Percentiles rank a stretch among this genome's conserved stretches.
These are phyloP conservation scores for Psammodynastes pulverulentus DNA, from an alignment of 2,113 vertebrate species.

Conservation along the genomic window DNA sequence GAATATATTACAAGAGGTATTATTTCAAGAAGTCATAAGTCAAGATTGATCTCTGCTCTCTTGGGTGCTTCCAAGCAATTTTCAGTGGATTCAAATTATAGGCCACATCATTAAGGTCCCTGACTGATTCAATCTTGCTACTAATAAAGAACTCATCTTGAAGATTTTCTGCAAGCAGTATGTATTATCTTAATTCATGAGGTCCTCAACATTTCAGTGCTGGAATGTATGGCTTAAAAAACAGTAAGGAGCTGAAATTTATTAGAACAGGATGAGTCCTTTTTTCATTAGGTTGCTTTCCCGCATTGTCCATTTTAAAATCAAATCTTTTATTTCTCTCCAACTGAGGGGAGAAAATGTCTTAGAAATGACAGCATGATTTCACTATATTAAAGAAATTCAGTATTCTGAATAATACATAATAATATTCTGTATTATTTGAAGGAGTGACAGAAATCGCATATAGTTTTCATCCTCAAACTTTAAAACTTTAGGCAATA, in stretches of 20 bases:
- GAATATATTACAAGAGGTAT: conserved; percentile 45
- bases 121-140: conserved; percentile 62
- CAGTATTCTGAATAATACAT: too few species aligned
- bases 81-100: conserved; percentile 68
- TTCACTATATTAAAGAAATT: conserved; percentile 39
- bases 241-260: conserved; percentile 58
- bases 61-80: conserved; percentile 61
- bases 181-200: conserved; percentile 67
- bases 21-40: conserved; percentile 48
- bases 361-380: conserved; percentile 46
- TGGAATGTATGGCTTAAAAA: conserved; percentile 54
- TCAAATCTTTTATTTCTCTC: conserved; percentile 56
- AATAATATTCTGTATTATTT: conserved; percentile 19
- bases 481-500: neutral
- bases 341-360: conserved; percentile 44
- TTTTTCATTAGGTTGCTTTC: conserved; percentile 59
- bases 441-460: neutral
- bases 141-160: conserved; percentile 68
- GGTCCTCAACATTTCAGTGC: conserved; percentile 66
- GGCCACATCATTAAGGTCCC: conserved; percentile 67
- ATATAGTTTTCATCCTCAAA: neutral
- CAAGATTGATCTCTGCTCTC: conserved; percentile 66
- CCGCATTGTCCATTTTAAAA: conserved; percentile 52
- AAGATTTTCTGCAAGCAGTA: conserved; percentile 68
- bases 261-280: conserved; percentile 53